phyloP scores from a whole-genome alignment of 2,888 invertebrate species.

The Dasypolia templi region DNA sequence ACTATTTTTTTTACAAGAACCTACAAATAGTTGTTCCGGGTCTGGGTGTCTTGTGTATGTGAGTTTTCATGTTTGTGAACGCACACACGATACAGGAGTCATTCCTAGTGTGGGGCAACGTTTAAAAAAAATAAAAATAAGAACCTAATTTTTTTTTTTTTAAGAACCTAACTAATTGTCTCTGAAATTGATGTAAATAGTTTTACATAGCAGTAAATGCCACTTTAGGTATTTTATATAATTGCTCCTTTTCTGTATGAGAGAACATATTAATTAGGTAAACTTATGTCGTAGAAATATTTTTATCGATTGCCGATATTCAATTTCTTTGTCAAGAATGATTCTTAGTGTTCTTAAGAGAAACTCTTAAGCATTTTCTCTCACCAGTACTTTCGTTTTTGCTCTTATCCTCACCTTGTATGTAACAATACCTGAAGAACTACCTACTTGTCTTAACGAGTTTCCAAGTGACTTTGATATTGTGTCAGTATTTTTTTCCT shows the following conservation, averaged over 20 bases:
- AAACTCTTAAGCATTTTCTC: background rate
- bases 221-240: background rate
- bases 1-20: too few species aligned
- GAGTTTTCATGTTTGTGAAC: too few species aligned
- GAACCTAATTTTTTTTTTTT: too few species aligned
- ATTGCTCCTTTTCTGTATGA: background rate
- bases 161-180: background rate
- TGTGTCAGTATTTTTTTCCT: background rate
- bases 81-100: too few species aligned
- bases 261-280: background rate
- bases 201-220: background rate
- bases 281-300: background rate
- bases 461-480: background rate
- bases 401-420: too few species aligned
- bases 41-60: too few species aligned
- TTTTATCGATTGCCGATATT: conserved; percentile 1
- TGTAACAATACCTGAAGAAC: too few species aligned
- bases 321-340: background rate
- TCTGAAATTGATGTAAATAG: background rate
- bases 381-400: background rate
- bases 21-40: too few species aligned
- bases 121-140: too few species aligned
- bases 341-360: background rate
- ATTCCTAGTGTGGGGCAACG: too few species aligned
- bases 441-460: background rate